Conservation (phyloP, 2,888 invertebrate species). For the Caenorhabditis drosophilae region DNA sequence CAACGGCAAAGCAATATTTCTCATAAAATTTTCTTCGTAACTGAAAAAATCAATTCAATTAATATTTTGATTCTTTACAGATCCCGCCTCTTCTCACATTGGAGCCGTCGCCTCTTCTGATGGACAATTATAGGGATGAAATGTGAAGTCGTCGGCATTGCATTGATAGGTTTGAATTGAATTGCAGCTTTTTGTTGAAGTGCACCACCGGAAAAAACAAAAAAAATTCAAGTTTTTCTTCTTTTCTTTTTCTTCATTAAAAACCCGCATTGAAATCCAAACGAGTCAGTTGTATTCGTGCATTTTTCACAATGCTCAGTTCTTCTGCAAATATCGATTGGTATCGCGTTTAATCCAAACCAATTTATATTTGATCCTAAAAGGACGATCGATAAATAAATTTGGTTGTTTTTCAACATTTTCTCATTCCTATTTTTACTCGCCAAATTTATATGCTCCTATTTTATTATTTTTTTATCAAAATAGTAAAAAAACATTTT, state of each 20-base stretch:
- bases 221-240: too few relatives aligned
- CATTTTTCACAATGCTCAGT: slow-evolving; percentile 10
- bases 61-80: too few relatives aligned
- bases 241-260: too few relatives aligned
- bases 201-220: slow-evolving; percentile 13
- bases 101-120: too few relatives aligned
- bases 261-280: slow-evolving; percentile 15
- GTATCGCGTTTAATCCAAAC: too few relatives aligned
- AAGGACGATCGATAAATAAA: not conserved
- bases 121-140: slow-evolving; percentile 28
- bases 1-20: slow-evolving; percentile 16
- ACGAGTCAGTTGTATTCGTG: slow-evolving; percentile 19
- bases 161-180: slow-evolving; percentile 13
- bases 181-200: slow-evolving; percentile 1
- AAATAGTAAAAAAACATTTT: too few relatives aligned
- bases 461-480: too few relatives aligned
- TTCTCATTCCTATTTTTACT: too few relatives aligned
- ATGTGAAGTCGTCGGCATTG: slow-evolving; percentile 23
- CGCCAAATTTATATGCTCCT: too few relatives aligned
- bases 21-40: slow-evolving; percentile 24
- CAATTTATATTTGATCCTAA: too few relatives aligned
- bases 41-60: slow-evolving; percentile 9
- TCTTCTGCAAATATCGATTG: slow-evolving; percentile 24
- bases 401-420: too few relatives aligned
- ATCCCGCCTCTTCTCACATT: too few relatives aligned